phyloP scores from a whole-genome alignment of 2,888 invertebrate genomes.

The Rutpela maculata region DNA sequence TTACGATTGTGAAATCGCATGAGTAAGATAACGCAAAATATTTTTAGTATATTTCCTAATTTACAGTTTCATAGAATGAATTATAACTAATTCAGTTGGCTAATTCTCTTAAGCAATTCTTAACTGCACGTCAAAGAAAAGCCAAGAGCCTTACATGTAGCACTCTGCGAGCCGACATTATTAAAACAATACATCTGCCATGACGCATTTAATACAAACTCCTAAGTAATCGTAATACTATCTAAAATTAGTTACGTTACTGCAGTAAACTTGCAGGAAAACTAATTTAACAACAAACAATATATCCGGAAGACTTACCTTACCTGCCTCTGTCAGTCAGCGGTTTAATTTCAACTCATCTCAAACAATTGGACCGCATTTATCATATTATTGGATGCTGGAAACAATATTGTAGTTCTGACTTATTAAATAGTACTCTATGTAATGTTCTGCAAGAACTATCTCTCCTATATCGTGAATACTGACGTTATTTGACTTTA shows the following conservation, averaged over 20 bases:
- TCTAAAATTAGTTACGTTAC: conserved; percentile 34
- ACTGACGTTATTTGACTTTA: too few species aligned
- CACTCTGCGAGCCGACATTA: neutral
- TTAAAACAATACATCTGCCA: conserved; percentile 15
- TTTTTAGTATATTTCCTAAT: too few species aligned
- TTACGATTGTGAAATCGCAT: too few species aligned
- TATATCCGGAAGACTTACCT: conserved; percentile 25
- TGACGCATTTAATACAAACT: conserved; percentile 20
- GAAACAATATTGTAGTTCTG: conserved; percentile 24
- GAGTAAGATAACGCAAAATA: too few species aligned
- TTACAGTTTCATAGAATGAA: too few species aligned
- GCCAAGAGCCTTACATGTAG: neutral
- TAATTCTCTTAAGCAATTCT: too few species aligned
- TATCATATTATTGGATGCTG: conserved; percentile 42
- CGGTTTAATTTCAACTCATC: conserved; percentile 37
- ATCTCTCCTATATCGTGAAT: neutral
- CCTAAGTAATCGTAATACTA: conserved; percentile 31
- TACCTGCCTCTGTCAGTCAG: conserved; percentile 33
- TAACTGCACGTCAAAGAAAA: neutral
- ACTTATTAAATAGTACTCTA: conserved; percentile 7
- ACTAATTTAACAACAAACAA: conserved; percentile 47
- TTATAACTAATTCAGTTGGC: too few species aligned
- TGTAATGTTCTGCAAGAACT: neutral
- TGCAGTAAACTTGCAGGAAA: conserved; percentile 39
- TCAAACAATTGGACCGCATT: conserved; percentile 35